Evolutionary conservation across 2,888 invertebrate genomes (phyloP).

Genomic region (Acanthosepion pharaonis): DNA sequence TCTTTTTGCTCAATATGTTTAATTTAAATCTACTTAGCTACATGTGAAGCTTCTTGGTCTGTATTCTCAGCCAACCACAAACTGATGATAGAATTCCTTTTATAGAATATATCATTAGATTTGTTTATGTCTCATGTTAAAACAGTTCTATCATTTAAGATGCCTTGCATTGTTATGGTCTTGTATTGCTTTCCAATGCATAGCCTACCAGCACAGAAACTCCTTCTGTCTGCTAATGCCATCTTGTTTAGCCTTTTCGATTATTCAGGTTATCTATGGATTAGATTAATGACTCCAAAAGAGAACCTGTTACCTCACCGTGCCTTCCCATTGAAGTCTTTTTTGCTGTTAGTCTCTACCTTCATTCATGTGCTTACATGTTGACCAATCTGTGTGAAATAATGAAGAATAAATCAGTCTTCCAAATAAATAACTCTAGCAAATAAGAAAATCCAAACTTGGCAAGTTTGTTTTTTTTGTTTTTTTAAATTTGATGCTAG

Average conservation of each 20-base stretch:
- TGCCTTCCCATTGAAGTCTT: neutral
- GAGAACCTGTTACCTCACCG: neutral
- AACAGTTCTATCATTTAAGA: neutral
- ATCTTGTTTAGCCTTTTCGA: slow-evolving; percentile 16
- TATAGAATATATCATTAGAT: neutral
- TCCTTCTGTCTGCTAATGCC: slow-evolving; percentile 33
- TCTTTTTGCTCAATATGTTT: no score
- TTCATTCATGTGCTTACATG: neutral
- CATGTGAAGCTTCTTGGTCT: slow-evolving; percentile 15
- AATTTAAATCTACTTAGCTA: neutral
- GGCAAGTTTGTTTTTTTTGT: no score
- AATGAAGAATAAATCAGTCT: neutral
- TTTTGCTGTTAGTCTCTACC: neutral
- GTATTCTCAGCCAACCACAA: no score
- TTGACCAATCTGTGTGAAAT: neutral
- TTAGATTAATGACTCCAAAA: neutral
- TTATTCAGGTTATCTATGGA: neutral
- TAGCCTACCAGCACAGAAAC: neutral
- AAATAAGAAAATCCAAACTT: neutral
- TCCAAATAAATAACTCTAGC: neutral
- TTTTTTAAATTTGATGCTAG: neutral
- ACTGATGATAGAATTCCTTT: neutral
- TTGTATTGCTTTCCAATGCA: neutral
- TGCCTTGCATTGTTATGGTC: neutral
- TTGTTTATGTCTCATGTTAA: neutral